Base-by-base conservation (phyloP, 30 jellyfish, hydroid and myxozoan genomes). In the Hydra vulgaris region DNA sequence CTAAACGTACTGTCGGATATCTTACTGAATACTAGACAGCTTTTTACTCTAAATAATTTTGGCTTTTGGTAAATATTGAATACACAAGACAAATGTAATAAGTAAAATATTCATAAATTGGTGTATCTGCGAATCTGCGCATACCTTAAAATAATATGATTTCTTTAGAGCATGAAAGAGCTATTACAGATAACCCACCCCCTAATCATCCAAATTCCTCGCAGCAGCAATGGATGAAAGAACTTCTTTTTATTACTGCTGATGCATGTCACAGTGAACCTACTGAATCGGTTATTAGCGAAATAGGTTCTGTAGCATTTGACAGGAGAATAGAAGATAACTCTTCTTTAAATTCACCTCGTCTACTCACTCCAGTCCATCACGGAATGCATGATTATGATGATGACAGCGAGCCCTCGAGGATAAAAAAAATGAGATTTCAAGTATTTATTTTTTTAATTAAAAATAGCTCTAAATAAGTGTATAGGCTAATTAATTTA, bases 301-400 rank as follows among this genome's bases (percentile, higher is more conserved):
- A 92, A 71, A 92, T 92, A 25, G 98, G 98, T 19, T 92, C 98
- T 73, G 77, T 86, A 18, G 74, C 88, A 80, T 92, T 92, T 73
- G 98, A 92, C 74, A 80, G 81, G 56, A 73, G 96, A 66, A 74
- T 87, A 12, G 98, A 87, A 25, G 73, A 89, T 54, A 40, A 77
- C 70, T 82, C 96, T 15, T 74, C 87, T 12, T 76, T 61, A 12
- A 54, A 91, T 73, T 86, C 97, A n/a, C 97, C 97, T 5, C 96
- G 97, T 26, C 91, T 91, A 1, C 88, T 76, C 77, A 91, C 97
- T 15, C 97, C 97, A 5, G 85, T 89, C 4, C 40, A 61, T 53
- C 85, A 66, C 23, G 90, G 82, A 23, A 79, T 71, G 24, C 54
- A 22, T 19, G 74, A 16, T 23, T 72, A 56, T 15, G 95, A 82